Evolutionary conservation across 1,140 invertebrate genomes (phyloP), one percentile per base, ranked within the genome.

Genomic region (Drosophila erecta): DNA sequence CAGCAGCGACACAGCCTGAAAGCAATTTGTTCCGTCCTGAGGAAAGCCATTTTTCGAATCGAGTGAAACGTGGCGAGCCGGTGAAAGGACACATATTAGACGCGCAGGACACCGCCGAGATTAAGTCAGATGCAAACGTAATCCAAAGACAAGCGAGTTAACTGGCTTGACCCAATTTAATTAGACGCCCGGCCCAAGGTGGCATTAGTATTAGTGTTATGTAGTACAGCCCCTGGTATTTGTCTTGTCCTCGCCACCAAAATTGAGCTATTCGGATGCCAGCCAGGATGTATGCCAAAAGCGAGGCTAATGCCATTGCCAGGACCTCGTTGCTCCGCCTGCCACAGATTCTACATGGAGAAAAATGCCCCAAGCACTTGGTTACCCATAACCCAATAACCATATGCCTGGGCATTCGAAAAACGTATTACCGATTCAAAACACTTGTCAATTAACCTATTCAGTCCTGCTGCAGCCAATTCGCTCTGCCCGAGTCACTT

Each of bases 71-170:
- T 1, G 44, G 27, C 11, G 27, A 17, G 5, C 22, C 51, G 47
- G 57, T 27, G 6, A 55, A 35, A 46, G 41, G 56, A 60, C 56
- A 46, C 22, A 60, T 61, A 24, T 44, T 30, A 24, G 43, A 30
- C 15, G 11, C 22, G 2, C 14, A 3, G n/a, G 24, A 56, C 66
- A 50, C 51, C 60, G 54, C 74, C 54, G 40, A 90, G 84, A 84
- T 84, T 80, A 84, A 81, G 79, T 89, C 57, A 70, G 79, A 89
- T 89, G 85, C 79, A 84, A 84, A 83, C 84, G 79, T 89, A 89
- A 89, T 84, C 84, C 80, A 75, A 73, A 80, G 84, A 89, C 84
- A 89, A 89, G 84, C 89, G 80, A 89, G 84, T 80, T 89, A 89
- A 89, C 84, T 77, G 79, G 59, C 77, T 71, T 89, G 84, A 89